Evolutionary conservation across 2,888 invertebrate species (phyloP).

Genomic region (Drosophila kuntzei): DNA sequence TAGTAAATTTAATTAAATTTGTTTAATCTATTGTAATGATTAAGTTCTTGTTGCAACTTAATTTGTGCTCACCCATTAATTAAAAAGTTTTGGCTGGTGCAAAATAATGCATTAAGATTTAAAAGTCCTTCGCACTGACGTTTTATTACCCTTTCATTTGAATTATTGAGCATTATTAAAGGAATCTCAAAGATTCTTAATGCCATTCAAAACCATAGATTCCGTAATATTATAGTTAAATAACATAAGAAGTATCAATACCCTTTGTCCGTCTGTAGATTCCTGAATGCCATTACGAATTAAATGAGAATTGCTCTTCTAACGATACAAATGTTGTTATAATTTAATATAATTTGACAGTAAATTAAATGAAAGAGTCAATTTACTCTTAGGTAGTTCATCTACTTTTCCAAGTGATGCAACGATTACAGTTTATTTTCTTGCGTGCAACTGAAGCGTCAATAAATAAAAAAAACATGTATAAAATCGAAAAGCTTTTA

Average conservation of each 20-base stretch:
- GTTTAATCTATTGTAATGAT: constrained; percentile 37
- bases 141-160: background rate
- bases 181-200: too few relatives aligned
- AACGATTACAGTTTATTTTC: background rate
- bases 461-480: constrained; percentile 22
- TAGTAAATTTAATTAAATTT: constrained; percentile 38
- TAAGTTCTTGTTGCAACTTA: constrained; percentile 38
- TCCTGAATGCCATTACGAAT: too few relatives aligned
- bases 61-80: constrained; percentile 20
- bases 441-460: constrained; percentile 7
- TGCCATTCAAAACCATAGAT: background rate
- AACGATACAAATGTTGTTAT: too few relatives aligned
- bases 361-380: background rate
- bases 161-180: too few relatives aligned
- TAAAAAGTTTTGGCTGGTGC: constrained; percentile 25
- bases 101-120: background rate
- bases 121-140: background rate
- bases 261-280: too few relatives aligned
- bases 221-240: background rate
- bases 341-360: background rate
- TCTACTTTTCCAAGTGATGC: background rate
- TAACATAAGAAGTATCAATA: background rate
- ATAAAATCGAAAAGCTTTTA: constrained; percentile 13
- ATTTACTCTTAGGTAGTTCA: background rate
- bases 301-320: too few relatives aligned